phyloP scores from a whole-genome alignment of 2,113 vertebrate genomes.

The Bostrychus sinensis region DNA sequence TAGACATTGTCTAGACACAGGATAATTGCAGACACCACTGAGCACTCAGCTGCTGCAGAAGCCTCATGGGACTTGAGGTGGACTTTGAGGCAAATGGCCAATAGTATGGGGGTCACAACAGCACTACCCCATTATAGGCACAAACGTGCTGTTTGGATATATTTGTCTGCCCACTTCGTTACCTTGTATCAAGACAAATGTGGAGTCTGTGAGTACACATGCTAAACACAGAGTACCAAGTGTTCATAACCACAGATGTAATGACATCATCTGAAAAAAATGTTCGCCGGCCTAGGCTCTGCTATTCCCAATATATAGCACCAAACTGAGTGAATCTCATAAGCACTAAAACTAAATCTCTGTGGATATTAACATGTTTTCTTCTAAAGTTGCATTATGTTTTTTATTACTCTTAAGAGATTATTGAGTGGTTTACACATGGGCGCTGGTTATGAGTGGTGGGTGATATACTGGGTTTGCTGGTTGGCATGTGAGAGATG shows the following conservation, averaged over 20 bases:
- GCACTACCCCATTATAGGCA: constrained; percentile 16
- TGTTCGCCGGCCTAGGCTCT: constrained; percentile 53
- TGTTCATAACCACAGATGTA: constrained; percentile 68
- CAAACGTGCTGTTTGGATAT: constrained; percentile 14
- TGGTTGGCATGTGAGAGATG: constrained; percentile 51
- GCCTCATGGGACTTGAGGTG: constrained; percentile 84
- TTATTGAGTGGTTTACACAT: constrained; percentile 8
- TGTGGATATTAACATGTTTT: constrained; percentile 2
- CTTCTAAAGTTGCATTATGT: neutral
- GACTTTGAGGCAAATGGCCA: constrained; percentile 82
- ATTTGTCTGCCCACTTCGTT: constrained; percentile 9
- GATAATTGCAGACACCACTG: constrained; percentile 92
- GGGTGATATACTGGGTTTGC: constrained; percentile 13
- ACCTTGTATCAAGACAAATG: constrained; percentile 14
- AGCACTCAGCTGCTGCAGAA: constrained; percentile 88
- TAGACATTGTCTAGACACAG: constrained; percentile 95
- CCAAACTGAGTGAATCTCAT: constrained; percentile 33
- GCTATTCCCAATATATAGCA: constrained; percentile 39
- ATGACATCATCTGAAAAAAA: constrained; percentile 74
- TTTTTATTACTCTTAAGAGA: neutral
- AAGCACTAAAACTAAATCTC: constrained; percentile 6
- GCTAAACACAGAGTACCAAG: constrained; percentile 46
- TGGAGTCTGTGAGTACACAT: constrained; percentile 19
- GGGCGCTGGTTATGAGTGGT: constrained; percentile 10
- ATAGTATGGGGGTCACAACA: constrained; percentile 44